Conservation (phyloP, 2,113 vertebrate genomes). For the Chrysochloris asiatica region DNA sequence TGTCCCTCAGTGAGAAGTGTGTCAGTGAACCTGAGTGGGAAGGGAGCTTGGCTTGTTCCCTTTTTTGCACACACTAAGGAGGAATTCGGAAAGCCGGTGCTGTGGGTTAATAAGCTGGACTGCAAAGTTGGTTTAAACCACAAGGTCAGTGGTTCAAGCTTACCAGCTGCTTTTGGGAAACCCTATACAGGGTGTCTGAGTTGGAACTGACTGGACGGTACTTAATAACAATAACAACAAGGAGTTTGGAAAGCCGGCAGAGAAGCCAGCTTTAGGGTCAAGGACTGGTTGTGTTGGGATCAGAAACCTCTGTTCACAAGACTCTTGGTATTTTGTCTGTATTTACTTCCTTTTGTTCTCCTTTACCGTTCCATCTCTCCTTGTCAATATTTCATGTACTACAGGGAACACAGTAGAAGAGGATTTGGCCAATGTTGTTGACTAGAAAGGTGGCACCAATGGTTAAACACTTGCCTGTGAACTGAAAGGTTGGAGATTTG, state of each 20-base stretch:
- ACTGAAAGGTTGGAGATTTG: not conserved
- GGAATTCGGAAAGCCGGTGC: too few relatives aligned
- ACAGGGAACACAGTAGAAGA: not conserved
- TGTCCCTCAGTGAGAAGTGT: not conserved
- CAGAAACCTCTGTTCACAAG: not conserved
- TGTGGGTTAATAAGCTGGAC: too few relatives aligned
- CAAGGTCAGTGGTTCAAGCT: too few relatives aligned
- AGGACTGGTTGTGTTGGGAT: too few relatives aligned
- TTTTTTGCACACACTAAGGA: not conserved
- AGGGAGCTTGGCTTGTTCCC: not conserved
- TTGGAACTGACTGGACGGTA: too few relatives aligned
- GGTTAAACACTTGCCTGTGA: not conserved
- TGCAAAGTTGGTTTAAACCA: too few relatives aligned
- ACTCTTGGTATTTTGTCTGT: accelerated
- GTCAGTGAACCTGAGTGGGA: not conserved
- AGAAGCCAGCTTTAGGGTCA: not conserved
- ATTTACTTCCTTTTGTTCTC: not conserved
- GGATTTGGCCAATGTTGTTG: not conserved
- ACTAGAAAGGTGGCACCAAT: not conserved
- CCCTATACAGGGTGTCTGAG: too few relatives aligned
- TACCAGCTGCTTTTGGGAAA: too few relatives aligned
- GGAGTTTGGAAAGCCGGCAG: not conserved
- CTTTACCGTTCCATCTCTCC: not conserved
- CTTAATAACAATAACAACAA: too few relatives aligned
- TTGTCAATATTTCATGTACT: not conserved